Evolutionary conservation across 2,797 vertebrate species (phyloP), one percentile per base, ranked within the genome.

Genomic region (Pogoniulus pusillus): DNA sequence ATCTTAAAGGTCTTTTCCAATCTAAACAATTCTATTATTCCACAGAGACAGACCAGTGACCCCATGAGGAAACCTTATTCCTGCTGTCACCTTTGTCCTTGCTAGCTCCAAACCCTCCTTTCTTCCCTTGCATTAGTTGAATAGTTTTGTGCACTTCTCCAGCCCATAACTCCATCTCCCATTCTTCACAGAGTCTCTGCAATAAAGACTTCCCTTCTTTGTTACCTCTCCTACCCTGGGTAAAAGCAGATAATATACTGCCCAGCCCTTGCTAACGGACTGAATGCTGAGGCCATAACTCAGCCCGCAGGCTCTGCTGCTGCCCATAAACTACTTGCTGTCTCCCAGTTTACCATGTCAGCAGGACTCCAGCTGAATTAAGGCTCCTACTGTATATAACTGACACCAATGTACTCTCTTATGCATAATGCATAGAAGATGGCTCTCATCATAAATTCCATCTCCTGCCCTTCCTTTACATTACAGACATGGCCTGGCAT

Each of bases 291-390:
- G 54, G 55, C 89, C 6, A 2, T 95, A 95, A 95, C 65, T 96
- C 92, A 95, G 92, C 80, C 87, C 29, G 7, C 45, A 94, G 75
- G 69, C 86, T 96, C 87, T 93, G 77, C 90, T 82, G 45, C 72
- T 82, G 81, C 72, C 85, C 81, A 89, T 94, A 95, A 95, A 96
- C 93, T 82, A 95, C 80, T 47, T 6, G 27, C 87, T 85, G 83
- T 88, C 93, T 96, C 78, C 72, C 58, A 86, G 89, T 90, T 95
- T 95, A 95, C 59, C 9, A 92, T 80, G 87, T 95, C 93, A 95
- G 94, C 91, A 93, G 83, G 92, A 93, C 89, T 94, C 85, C 62
- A 82, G 72, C 80, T 92, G 92, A 95, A 85, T 93, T 95, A 93
- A 92, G n/a, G 87, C 45, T 92, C 90, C 91, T 82, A 80, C 89